Base-by-base conservation (phyloP, 1,140 invertebrate species). In the Oncopeltus fasciatus region DNA sequence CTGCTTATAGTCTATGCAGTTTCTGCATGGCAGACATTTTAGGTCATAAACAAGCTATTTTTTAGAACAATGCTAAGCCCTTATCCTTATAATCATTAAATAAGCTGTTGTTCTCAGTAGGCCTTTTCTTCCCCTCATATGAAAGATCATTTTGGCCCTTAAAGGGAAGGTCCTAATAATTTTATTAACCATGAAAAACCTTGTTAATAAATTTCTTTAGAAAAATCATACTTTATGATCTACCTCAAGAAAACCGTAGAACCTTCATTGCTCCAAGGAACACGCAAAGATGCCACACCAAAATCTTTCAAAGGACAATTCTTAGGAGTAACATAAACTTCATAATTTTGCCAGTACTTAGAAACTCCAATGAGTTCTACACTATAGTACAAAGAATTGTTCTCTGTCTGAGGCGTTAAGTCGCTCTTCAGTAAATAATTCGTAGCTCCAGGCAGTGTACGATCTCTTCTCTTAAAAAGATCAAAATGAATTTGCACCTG, bases 401-500 rank as follows among this genome's bases (percentile, higher is more conserved):
- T 71, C 27, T 74, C 69, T 0, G 82, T 84, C 63, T 79, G 71
- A 63, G 71, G 71, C 16, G 83, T 67, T 0, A 80, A 62, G 69
- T 49, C 69, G 51, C 65, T 75, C 69, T 1, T 66, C 60, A 9
- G 73, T 69, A 24, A 63, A 59, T 58, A 62, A 46, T 67, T 82
- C 43, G 82, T 66, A 29, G 74, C 67, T 20, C 82, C 78, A 12
- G 71, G 67, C 11, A 83, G 69, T 31, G 75, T 72, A 44, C 85
- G 74, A 9, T 81, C 79, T 9, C 70, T 70, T 51, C 76, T 72
- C 65, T 78, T 76, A 69, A 84, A 81, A 24, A 83, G 75, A 68
- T 88, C 86, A 2, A 84, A 73, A 69, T 82, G 79, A 46, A 86
- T 71, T 56, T 75, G 72, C 26, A 83, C 75, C 80, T 85, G 72